A percentile compares a stretch with the other conserved stretches of the same genome.
Conservation (phyloP, 1,140 invertebrate species). For the Bombus waltoni region DNA sequence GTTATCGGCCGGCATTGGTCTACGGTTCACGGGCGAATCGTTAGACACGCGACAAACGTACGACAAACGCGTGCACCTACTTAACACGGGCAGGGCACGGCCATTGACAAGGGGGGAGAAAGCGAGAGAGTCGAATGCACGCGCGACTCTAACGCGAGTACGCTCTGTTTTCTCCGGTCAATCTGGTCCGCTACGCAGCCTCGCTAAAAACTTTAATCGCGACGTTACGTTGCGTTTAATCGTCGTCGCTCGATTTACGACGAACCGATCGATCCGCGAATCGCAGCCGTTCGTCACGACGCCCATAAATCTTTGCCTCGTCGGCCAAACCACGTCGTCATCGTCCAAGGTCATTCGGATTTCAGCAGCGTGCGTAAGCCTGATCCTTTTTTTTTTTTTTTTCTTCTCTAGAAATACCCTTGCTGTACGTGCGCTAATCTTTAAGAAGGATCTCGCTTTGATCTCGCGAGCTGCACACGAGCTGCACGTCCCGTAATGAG, state of each 20-base stretch:
- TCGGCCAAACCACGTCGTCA: too few species aligned
- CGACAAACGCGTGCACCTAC: too few species aligned
- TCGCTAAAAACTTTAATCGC: conserved; percentile 65
- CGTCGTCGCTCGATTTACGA: conserved; percentile 67
- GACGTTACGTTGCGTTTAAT: conserved; percentile 73
- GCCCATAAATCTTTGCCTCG: too few species aligned
- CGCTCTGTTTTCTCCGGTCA: too few species aligned
- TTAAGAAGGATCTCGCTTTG: conserved; percentile 33
- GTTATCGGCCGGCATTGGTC: too few species aligned
- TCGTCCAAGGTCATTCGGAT: not conserved
- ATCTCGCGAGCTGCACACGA: conserved; percentile 20
- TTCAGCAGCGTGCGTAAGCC: not conserved
- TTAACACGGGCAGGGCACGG: too few species aligned
- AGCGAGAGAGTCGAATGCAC: too few species aligned
- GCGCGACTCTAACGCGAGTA: too few species aligned
- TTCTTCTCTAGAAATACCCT: not conserved
- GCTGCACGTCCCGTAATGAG: conserved; percentile 25
- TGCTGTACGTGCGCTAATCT: not conserved
- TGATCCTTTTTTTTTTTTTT: not conserved
- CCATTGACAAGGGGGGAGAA: too few species aligned
- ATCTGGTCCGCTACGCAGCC: not conserved
- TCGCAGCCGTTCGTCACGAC: conserved; percentile 46
- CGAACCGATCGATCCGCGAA: conserved; percentile 72
- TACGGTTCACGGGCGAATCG: too few species aligned
- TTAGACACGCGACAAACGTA: too few species aligned